These are phyloP conservation scores for Hydrotaea cyrtoneurina DNA, from an alignment of 2,888 invertebrate genomes.

Conservation along the genomic window DNA sequence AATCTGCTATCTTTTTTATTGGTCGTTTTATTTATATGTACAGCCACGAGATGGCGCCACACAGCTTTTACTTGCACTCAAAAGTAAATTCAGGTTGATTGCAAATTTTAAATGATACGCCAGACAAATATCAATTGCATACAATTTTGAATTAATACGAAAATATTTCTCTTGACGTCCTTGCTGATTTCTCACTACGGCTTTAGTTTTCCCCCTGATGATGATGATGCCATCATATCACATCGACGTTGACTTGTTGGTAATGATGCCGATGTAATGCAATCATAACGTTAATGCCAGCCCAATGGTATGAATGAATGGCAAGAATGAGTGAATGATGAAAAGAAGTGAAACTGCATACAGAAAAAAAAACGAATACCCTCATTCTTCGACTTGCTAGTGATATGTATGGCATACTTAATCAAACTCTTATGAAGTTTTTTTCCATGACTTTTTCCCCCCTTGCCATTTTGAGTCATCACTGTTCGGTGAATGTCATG, in stretches of 20 bases:
- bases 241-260: slow-evolving; percentile 37
- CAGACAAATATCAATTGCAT: background rate
- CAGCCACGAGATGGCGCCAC: too few species aligned
- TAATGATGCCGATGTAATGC: slow-evolving; percentile 36
- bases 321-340: background rate
- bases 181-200: background rate
- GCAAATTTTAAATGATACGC: background rate
- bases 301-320: slow-evolving; percentile 21
- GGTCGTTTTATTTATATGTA: too few species aligned
- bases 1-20: too few species aligned
- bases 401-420: slow-evolving; percentile 43
- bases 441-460: too few species aligned
- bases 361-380: background rate
- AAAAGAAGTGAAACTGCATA: slow-evolving; percentile 2
- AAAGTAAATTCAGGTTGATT: too few species aligned
- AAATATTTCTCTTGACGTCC: background rate
- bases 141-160: background rate
- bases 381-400: background rate
- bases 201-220: background rate
- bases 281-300: slow-evolving; percentile 42
- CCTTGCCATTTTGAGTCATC: background rate
- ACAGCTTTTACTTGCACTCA: too few species aligned
- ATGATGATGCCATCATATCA: background rate
- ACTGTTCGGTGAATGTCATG: background rate
- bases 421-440: slow-evolving; percentile 38